phyloP scores from a whole-genome alignment of 2,797 vertebrate genomes.

The Sebastes wilsoni region DNA sequence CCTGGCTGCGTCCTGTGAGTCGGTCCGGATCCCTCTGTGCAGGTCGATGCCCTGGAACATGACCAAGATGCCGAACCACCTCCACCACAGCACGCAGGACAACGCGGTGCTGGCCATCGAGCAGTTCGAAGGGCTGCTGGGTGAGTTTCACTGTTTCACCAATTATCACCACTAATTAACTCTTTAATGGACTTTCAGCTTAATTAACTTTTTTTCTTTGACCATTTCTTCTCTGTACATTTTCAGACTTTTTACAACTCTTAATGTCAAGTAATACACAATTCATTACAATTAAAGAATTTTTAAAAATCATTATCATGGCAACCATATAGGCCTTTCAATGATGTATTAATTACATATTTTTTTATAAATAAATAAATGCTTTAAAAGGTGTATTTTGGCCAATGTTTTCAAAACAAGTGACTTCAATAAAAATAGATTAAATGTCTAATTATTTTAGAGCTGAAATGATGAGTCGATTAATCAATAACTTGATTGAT shows the following conservation, averaged over 20 bases:
- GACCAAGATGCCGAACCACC: slow-evolving; percentile 99
- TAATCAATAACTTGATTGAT: too few species aligned
- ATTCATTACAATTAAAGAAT: too few species aligned
- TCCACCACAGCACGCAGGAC: slow-evolving; percentile 99
- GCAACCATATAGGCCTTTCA: background rate
- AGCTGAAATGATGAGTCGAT: too few species aligned
- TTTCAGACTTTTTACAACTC: too few species aligned
- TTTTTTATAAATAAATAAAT: background rate
- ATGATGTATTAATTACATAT: background rate
- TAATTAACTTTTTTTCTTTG: background rate
- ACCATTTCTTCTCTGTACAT: too few species aligned
- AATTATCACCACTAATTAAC: background rate
- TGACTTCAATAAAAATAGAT: too few species aligned
- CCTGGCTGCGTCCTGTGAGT: slow-evolving; percentile 89
- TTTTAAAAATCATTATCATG: too few species aligned
- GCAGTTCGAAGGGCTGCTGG: slow-evolving; percentile 94
- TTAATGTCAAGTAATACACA: too few species aligned
- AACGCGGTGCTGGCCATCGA: slow-evolving; percentile 98
- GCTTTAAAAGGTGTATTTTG: background rate
- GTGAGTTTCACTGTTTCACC: slow-evolving; percentile 47
- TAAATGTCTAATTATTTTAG: too few species aligned
- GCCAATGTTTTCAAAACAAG: background rate
- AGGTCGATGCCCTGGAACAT: slow-evolving; percentile 96
- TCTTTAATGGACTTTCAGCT: background rate
- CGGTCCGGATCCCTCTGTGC: slow-evolving; percentile 94